phyloP scores from a whole-genome alignment of 1,140 invertebrate genomes.

The Littorina saxatilis region DNA sequence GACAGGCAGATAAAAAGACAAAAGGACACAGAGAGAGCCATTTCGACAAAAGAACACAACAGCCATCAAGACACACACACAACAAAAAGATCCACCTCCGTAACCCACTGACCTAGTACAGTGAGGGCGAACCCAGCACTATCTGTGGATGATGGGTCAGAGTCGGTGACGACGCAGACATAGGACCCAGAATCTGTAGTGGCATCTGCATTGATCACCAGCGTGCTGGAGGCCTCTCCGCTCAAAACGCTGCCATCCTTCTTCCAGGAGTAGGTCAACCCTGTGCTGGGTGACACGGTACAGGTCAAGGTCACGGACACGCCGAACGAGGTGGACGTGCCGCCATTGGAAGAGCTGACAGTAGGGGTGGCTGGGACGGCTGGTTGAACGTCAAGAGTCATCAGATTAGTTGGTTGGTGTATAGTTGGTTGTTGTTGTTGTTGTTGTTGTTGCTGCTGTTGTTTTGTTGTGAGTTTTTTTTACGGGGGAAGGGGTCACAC shows the following conservation, averaged over 20 bases:
- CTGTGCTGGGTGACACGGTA: background rate
- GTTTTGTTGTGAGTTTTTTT: too few relatives aligned
- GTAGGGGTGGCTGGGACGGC: background rate
- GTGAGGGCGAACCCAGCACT: background rate
- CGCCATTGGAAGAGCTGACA: background rate
- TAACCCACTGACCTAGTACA: background rate
- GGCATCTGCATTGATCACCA: background rate
- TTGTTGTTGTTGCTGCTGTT: too few relatives aligned
- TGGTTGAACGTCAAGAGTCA: too few relatives aligned
- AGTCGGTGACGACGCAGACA: background rate
- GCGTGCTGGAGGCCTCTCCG: background rate
- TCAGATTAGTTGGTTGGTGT: too few relatives aligned
- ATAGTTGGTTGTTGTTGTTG: too few relatives aligned
- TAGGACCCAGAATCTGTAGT: background rate
- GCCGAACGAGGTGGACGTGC: background rate
- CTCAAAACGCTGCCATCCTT: background rate
- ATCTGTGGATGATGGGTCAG: background rate
- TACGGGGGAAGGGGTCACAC: too few relatives aligned
- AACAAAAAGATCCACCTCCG: too few relatives aligned
- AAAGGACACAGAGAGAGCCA: too few relatives aligned
- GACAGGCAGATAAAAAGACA: too few relatives aligned
- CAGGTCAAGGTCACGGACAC: conserved; percentile 28
- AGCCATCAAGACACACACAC: too few relatives aligned
- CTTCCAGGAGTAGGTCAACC: background rate
- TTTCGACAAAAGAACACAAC: too few relatives aligned